Base-by-base conservation (phyloP, 1,140 invertebrate genomes). In the Drosophila willistoni region DNA sequence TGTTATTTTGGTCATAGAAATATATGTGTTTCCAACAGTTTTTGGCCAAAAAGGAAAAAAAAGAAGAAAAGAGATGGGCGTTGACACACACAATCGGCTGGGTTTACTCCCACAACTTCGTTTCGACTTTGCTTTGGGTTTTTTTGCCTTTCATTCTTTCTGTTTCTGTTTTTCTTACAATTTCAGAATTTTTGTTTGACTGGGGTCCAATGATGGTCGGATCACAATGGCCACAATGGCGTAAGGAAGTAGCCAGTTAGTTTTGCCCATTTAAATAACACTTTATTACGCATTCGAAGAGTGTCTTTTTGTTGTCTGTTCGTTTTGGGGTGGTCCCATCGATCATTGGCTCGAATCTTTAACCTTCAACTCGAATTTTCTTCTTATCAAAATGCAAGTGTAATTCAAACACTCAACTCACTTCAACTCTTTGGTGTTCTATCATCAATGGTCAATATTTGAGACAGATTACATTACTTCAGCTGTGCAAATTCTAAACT, bases 191-290 rank as follows among this genome's bases (percentile, higher is more conserved):
- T 29, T 5, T 70, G 56, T 65, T 71, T 76, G 39, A 33, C 61
- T 59, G 60, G 67, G 67, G 68, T 59, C 51, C 60, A 59, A 44
- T 12, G n/a, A 22, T 29, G 29, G 1, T 7, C 29, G 29, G 6
- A 6, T 29, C 56, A 73, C 71, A 85, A 85, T 59, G 34, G 72
- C 14, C 34, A 87, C 29, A 13, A 33, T 47, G 68, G 85, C 84
- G 85, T 87, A 87, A 87, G 84, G 84, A 87, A 87, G 84, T 87
- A 90, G 84, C 84, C 47, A 72, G 80, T 87, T 87, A 87, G 84
- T 57, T 81, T 73, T 90, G 84, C 67, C 72, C 72, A 83, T 80
- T 86, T 83, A 87, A 87, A 87, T 80, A 71, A 10, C 64, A 55
- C 69, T 62, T 82, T 82, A 74, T 51, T 51, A 51, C 44, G 44